Evolutionary conservation across 2,113 vertebrate genomes (phyloP).

Genomic region (Promerops cafer): DNA sequence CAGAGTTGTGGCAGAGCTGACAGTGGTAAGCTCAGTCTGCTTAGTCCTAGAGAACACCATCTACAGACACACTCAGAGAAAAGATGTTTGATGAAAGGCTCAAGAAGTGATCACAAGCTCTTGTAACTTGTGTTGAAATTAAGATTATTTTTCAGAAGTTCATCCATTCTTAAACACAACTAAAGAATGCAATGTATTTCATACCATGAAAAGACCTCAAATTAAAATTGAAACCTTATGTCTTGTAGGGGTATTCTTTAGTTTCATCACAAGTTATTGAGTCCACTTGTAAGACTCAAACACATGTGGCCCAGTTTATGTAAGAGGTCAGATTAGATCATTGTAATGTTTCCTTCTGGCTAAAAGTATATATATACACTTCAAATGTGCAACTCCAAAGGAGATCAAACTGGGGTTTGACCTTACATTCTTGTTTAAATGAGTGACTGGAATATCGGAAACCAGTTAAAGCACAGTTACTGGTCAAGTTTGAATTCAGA

Average conservation of each 20-base stretch:
- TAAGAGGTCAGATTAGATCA: background rate
- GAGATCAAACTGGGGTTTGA: background rate
- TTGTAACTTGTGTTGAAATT: background rate
- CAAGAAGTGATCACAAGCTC: background rate
- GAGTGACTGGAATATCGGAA: background rate
- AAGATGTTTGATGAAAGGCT: background rate
- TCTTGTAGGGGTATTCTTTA: background rate
- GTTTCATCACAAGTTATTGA: conserved; percentile 21
- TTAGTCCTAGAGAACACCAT: background rate
- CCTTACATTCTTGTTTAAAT: conserved; percentile 1
- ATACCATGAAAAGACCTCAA: background rate
- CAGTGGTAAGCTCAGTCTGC: background rate
- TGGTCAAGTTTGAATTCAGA: background rate
- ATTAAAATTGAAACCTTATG: background rate
- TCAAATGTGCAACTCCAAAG: background rate
- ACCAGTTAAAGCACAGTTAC: background rate
- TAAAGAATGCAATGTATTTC: background rate
- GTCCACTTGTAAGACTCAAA: conserved; percentile 1
- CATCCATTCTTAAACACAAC: background rate
- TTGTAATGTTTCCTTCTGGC: background rate
- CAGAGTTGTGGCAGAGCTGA: background rate
- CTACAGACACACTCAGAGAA: background rate
- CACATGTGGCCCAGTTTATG: background rate
- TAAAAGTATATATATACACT: background rate
- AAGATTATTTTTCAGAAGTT: background rate